These are phyloP conservation scores for Dilophus febrilis DNA, from an alignment of 2,888 invertebrate species.

Conservation along the genomic window DNA sequence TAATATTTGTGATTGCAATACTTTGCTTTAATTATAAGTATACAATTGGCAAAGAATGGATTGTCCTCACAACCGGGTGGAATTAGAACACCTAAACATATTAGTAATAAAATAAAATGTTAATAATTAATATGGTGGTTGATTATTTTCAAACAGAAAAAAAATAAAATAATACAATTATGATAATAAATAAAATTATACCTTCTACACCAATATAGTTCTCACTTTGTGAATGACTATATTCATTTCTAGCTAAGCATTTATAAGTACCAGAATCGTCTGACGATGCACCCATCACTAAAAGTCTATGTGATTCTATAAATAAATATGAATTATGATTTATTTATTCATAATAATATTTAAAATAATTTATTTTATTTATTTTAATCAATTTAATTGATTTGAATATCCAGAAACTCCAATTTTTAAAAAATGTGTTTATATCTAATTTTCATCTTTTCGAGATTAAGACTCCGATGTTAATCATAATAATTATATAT, in stretches of 20 bases:
- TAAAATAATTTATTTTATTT: too few relatives aligned
- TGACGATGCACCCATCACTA: constrained; percentile 42
- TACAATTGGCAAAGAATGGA: constrained; percentile 76
- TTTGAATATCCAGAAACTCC: too few relatives aligned
- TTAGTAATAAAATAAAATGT: not conserved
- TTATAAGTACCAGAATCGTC: constrained; percentile 66
- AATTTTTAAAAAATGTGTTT: too few relatives aligned
- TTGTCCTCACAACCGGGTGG: constrained; percentile 74
- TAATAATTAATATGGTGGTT: too few relatives aligned
- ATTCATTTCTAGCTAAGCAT: constrained; percentile 66
- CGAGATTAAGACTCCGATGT: too few relatives aligned
- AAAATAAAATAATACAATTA: not conserved
- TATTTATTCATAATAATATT: not conserved
- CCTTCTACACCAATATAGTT: constrained; percentile 59
- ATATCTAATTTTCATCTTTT: too few relatives aligned
- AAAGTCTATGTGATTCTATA: constrained; percentile 49
- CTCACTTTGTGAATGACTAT: constrained; percentile 44
- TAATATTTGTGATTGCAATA: constrained; percentile 85
- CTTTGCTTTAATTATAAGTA: constrained; percentile 64
- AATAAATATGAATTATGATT: constrained; percentile 10
- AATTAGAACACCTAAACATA: constrained; percentile 47
- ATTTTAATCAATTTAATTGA: not conserved
- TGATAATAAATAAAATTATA: constrained; percentile 26
- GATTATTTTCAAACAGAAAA: not conserved
- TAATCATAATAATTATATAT: too few relatives aligned